Evolutionary conservation across 2,888 invertebrate species (phyloP).

Genomic region (Tricholauxania praeusta): DNA sequence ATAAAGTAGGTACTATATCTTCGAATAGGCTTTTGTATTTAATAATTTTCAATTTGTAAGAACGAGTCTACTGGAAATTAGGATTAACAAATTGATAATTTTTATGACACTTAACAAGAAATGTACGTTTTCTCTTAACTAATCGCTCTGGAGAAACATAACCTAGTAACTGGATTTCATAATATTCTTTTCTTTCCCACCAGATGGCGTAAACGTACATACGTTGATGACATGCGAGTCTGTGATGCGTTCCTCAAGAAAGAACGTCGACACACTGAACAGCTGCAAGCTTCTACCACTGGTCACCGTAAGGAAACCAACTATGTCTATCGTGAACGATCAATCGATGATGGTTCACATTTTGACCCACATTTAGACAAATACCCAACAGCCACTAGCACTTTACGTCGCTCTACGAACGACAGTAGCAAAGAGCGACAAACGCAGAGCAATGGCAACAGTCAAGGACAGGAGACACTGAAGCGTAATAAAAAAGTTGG

Average conservation of each 20-base stretch:
- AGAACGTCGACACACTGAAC: conserved; percentile 80
- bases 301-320: conserved; percentile 70
- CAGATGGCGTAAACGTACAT: conserved; percentile 68
- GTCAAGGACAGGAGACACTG: conserved; percentile 53
- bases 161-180: not conserved
- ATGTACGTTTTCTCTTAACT: too few relatives aligned
- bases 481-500: conserved; percentile 75
- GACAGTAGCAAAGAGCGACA: conserved; percentile 44
- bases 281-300: conserved; percentile 49
- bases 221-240: conserved; percentile 78
- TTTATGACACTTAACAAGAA: too few relatives aligned
- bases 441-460: conserved; percentile 40
- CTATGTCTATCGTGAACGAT: conserved; percentile 71
- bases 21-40: too few relatives aligned
- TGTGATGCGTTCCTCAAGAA: conserved; percentile 79
- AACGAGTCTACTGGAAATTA: too few relatives aligned
- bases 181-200: not conserved
- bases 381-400: conserved; percentile 68
- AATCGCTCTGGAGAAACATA: not conserved
- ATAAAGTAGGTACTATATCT: not conserved
- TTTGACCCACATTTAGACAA: conserved; percentile 76
- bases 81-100: too few relatives aligned
- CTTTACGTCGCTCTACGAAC: conserved; percentile 57
- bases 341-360: conserved; percentile 77
- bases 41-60: not conserved